A percentile compares a stretch with the other conserved stretches of the same genome.
phyloP scores from a whole-genome alignment of 2,797 vertebrate species.

The Synaphobranchus kaupii region DNA sequence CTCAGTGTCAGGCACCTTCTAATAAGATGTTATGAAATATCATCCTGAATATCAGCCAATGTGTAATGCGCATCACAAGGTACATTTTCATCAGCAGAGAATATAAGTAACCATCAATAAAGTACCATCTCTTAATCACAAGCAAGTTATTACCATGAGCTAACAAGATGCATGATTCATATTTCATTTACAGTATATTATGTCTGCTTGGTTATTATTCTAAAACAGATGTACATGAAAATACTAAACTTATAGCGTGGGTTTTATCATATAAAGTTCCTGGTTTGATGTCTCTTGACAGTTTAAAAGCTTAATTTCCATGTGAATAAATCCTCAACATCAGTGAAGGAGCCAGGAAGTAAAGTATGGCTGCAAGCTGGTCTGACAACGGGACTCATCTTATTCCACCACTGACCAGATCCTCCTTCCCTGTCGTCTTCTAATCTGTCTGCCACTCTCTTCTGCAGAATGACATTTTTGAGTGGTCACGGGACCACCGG shows the following conservation, averaged over 20 bases:
- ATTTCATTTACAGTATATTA: neutral
- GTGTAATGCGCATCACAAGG: neutral
- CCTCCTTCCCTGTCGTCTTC: neutral
- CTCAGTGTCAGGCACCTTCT: neutral
- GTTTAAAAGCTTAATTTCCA: neutral
- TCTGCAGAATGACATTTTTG: slow-evolving; percentile 76
- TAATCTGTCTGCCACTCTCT: neutral
- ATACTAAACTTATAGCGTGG: too few relatives aligned
- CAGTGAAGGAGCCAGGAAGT: neutral
- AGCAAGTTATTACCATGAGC: neutral
- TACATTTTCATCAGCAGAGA: neutral
- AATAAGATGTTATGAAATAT: neutral
- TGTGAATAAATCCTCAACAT: neutral
- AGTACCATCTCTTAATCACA: neutral
- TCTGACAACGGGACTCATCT: neutral
- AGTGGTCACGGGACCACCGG: slow-evolving; percentile 77
- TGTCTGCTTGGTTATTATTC: neutral
- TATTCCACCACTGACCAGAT: neutral
- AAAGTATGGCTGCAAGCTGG: neutral
- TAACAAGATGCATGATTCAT: neutral
- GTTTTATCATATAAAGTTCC: neutral
- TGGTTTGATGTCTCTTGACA: neutral
- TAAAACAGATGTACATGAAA: neutral
- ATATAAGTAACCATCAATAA: neutral
- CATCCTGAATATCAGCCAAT: neutral